These are phyloP conservation scores for Stegodyphus dumicola DNA, from an alignment of 1,140 invertebrate species.

Conservation along the genomic window DNA sequence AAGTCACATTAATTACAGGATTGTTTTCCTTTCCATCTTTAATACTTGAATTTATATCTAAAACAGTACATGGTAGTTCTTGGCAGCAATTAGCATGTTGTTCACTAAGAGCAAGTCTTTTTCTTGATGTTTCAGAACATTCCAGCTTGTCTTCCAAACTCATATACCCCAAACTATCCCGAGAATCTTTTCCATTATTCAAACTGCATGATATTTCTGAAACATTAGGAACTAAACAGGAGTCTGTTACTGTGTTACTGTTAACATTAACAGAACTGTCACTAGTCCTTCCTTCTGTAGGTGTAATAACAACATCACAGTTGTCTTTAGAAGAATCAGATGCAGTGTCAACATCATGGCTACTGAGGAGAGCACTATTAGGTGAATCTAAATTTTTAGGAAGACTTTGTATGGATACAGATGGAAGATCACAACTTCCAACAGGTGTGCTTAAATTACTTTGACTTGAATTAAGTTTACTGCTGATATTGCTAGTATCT, in stretches of 20 bases:
- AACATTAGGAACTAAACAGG: conserved; percentile 25
- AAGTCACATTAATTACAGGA: not conserved
- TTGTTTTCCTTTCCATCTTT: conserved; percentile 36
- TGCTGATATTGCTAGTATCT: not conserved
- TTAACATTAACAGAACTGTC: not conserved
- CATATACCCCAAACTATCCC: conserved; percentile 53
- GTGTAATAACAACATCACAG: conserved; percentile 41
- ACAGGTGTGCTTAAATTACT: conserved; percentile 20
- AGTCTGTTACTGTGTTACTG: not conserved
- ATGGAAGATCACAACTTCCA: not conserved
- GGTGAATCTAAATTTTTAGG: conserved; percentile 22
- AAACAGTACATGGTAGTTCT: not conserved
- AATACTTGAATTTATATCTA: not conserved
- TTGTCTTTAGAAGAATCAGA: conserved; percentile 45
- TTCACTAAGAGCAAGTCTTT: conserved; percentile 10
- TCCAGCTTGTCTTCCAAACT: conserved; percentile 39
- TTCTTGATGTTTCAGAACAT: not conserved
- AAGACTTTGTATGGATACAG: conserved; percentile 25
- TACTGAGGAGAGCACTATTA: not conserved
- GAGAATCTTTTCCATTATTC: conserved; percentile 13
- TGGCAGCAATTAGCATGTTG: conserved; percentile 20
- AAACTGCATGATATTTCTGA: not conserved
- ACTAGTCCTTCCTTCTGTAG: conserved; percentile 25
- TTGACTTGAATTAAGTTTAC: conserved; percentile 10
- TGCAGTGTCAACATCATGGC: not conserved